These are phyloP conservation scores for Xestia xanthographa DNA, from an alignment of 2,888 invertebrate genomes.

Conservation along the genomic window DNA sequence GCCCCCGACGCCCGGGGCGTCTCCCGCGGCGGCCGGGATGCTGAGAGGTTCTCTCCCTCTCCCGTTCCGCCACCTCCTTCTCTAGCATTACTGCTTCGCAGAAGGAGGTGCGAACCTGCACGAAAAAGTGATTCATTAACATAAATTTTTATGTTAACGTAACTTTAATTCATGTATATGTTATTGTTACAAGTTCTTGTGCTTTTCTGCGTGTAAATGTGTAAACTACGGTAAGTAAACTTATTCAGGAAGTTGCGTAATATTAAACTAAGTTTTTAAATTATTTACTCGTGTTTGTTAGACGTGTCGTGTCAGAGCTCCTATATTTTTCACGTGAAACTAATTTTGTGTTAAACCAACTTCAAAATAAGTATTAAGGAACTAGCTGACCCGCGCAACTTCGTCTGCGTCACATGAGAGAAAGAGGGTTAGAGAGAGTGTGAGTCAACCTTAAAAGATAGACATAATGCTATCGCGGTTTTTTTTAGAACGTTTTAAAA, in stretches of 20 bases:
- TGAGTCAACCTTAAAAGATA: too few species aligned
- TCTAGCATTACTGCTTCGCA: too few species aligned
- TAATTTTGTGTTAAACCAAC: background rate
- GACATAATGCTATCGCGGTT: too few species aligned
- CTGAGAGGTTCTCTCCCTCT: too few species aligned
- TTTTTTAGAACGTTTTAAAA: too few species aligned
- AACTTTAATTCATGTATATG: background rate
- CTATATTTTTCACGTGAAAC: background rate
- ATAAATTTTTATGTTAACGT: background rate
- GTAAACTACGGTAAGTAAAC: background rate
- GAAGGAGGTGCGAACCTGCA: constrained; percentile 83
- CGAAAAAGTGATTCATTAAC: background rate
- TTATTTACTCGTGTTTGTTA: background rate
- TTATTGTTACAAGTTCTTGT: background rate
- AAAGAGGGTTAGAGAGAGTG: too few species aligned
- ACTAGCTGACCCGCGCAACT: too few species aligned
- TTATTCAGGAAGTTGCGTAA: background rate
- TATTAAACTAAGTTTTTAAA: background rate
- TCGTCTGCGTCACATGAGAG: too few species aligned
- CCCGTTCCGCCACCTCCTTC: too few species aligned
- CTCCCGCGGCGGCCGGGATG: too few species aligned
- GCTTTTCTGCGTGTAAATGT: background rate
- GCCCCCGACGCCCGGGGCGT: too few species aligned
- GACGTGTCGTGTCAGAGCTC: background rate
- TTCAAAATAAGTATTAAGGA: background rate